Percentiles rank a stretch among this genome's conserved stretches.
Evolutionary conservation across 1,140 invertebrate genomes (phyloP).

Genomic region (Mercenaria mercenaria): DNA sequence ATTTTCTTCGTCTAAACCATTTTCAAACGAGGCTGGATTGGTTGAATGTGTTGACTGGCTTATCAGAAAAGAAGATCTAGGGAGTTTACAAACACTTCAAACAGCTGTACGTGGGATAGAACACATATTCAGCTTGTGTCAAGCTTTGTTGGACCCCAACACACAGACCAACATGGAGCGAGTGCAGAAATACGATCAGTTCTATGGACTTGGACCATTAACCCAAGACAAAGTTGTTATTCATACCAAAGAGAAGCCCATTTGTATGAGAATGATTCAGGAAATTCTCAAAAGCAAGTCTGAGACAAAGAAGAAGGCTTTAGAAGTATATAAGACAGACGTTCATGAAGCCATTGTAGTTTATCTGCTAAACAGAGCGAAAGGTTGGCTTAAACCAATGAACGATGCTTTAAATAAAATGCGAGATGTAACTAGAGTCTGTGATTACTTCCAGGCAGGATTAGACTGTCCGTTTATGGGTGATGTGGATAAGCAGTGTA

Average conservation of each 20-base stretch:
- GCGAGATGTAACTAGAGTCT: constrained; percentile 59
- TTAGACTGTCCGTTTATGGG: neutral
- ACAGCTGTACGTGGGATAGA: constrained; percentile 64
- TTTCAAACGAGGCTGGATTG: constrained; percentile 57
- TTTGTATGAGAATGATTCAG: constrained; percentile 60
- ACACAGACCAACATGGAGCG: constrained; percentile 44
- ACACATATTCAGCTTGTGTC: constrained; percentile 63
- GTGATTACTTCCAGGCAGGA: constrained; percentile 52
- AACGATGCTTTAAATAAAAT: constrained; percentile 1
- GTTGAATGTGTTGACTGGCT: constrained; percentile 70
- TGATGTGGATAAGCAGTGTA: constrained; percentile 47
- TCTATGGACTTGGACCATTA: constrained; percentile 71
- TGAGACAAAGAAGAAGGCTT: constrained; percentile 32
- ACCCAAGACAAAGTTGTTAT: constrained; percentile 52
- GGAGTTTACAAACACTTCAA: neutral
- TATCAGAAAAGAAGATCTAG: constrained; percentile 28
- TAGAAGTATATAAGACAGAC: constrained; percentile 38
- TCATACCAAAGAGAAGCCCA: constrained; percentile 71
- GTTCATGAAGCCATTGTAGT: constrained; percentile 44
- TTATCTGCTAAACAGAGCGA: constrained; percentile 60
- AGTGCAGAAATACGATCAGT: constrained; percentile 62
- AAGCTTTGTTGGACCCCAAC: constrained; percentile 50
- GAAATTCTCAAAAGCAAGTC: constrained; percentile 24
- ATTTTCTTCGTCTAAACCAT: constrained; percentile 51
- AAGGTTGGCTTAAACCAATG: constrained; percentile 56